These are phyloP conservation scores for Rattus rattus DNA, from an alignment of 2,113 vertebrate species.

Conservation along the genomic window DNA sequence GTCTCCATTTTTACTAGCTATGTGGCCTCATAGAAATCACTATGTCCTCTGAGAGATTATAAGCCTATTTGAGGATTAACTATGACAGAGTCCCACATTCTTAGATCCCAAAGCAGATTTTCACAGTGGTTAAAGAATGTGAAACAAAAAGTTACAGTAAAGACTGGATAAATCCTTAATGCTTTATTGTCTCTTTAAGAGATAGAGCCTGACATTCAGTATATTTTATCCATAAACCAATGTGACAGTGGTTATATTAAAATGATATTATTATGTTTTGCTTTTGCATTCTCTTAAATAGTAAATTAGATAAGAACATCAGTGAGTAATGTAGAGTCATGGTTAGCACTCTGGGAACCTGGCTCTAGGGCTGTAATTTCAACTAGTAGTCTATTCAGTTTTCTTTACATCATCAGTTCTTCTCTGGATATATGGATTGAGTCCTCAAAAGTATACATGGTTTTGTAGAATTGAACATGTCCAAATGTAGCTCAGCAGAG, in stretches of 20 bases:
- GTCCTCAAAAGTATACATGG: neutral
- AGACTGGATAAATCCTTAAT: conserved; percentile 21
- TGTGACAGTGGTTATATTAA: neutral
- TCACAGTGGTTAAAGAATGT: neutral
- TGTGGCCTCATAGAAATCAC: neutral
- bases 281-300: neutral
- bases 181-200: neutral
- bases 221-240: neutral
- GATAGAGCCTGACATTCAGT: neutral
- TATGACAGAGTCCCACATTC: conserved; percentile 2
- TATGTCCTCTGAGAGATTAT: conserved; percentile 6
- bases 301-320: neutral
- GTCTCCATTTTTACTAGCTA: neutral
- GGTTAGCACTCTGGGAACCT: neutral
- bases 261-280: neutral
- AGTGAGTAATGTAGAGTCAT: neutral
- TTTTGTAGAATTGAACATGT: neutral
- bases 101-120: conserved; percentile 44
- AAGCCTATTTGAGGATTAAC: conserved; percentile 23
- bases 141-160: neutral
- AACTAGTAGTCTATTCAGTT: neutral
- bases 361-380: neutral
- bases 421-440: neutral
- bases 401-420: neutral
- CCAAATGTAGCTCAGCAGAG: too few species aligned